Percentiles rank a stretch among this genome's conserved stretches.
Conservation (phyloP, 2,113 vertebrate genomes). For the Ia io region DNA sequence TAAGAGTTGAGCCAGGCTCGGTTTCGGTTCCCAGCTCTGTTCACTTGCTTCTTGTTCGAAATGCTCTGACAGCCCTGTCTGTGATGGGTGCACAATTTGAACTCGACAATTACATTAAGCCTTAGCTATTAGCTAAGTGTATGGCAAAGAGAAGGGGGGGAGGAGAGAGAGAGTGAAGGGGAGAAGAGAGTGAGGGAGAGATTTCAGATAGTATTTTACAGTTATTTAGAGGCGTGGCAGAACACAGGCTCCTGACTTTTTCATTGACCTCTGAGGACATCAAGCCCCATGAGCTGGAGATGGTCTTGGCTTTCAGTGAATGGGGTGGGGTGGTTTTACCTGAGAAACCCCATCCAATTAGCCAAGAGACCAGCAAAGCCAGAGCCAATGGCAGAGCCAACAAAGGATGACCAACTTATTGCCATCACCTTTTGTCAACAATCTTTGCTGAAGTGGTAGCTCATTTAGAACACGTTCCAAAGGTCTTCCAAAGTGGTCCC, state of each 20-base stretch:
- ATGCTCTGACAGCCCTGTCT: not conserved
- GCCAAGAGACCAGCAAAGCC: not conserved
- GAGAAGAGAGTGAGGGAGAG: not conserved
- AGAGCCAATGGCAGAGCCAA: not conserved
- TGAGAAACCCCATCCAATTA: not conserved
- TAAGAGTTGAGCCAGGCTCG: not conserved
- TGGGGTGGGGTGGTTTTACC: not conserved
- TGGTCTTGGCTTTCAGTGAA: not conserved
- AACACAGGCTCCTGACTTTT: not conserved
- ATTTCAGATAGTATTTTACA: not conserved
- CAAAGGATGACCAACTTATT: not conserved
- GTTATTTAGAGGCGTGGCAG: not conserved
- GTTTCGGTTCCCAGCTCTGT: not conserved
- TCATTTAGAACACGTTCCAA: not conserved
- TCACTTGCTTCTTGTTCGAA: not conserved
- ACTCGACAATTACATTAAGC: not conserved
- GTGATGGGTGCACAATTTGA: not conserved
- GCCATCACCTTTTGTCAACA: not conserved
- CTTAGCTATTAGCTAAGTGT: not conserved
- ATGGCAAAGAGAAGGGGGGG: not conserved
- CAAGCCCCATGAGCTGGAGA: not conserved
- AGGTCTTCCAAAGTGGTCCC: not conserved
- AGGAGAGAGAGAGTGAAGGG: fast-evolving
- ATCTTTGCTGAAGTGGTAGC: not conserved
- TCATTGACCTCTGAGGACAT: not conserved